Base-by-base conservation (phyloP, 2,113 vertebrate species). In the Hydropotes inermis region DNA sequence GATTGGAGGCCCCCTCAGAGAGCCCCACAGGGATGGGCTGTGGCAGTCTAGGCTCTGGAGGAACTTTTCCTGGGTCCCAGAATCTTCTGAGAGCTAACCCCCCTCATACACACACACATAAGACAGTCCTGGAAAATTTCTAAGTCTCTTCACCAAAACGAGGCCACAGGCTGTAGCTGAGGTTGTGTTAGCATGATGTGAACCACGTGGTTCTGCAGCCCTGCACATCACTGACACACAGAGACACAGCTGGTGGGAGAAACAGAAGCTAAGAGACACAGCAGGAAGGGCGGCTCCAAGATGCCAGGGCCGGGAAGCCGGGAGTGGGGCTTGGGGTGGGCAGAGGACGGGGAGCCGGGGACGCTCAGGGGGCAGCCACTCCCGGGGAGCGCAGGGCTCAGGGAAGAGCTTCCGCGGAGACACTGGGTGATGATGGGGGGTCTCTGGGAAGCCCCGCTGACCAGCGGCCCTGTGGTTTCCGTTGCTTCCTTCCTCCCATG, bases 351-450 rank as follows among this genome's bases (percentile, higher is more conserved):
- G 28, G 2, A 4, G 11, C 67, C 1, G 10, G 2, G 25, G 36
- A 8, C 0, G 10, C 60, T 45, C 14, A 2, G 7, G 88, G 30
- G 27, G 27, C 43, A 43, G 39, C 2, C 4, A 50, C 27, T 6
- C 8, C 0, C 3, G 15, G 50, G 50, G 23, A 19, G 0, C 23
- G 5, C 23, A 15, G 57, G 2, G 54, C n/a, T n/a, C 2, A 2
- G 43, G 60, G 17, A 14, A 60, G 10, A 87, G n/a, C 9, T 61
- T 52, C 47, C 0, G 0, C 2, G 6, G 28, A 27, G 25, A 7
- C 33, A 1, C 0, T 7, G 27, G 5, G 36, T 0, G 3, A 8
- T 1, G 52, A 17, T 7, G 57, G 8, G 5, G 6, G 36, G 1
- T 43, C 1, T 9, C 88, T 16, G 23, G 21, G 19, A 28, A 45